Conservation (phyloP, 2,888 invertebrate genomes). For the Spialia ferax region DNA sequence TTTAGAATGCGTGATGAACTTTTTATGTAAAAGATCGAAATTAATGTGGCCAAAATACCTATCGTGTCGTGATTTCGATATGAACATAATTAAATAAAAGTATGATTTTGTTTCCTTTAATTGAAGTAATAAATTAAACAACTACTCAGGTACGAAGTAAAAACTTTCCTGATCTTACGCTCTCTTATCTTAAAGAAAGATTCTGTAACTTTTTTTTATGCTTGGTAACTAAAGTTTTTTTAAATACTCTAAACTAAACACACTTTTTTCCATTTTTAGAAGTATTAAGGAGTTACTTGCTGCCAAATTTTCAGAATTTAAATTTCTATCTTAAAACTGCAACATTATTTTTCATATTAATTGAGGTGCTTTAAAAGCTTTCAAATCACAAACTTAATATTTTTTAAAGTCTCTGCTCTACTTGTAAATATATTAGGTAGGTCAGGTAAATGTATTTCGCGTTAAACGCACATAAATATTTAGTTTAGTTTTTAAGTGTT, state of each 20-base stretch:
- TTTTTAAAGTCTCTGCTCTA: constrained; percentile 51
- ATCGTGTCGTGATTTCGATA: too few species aligned
- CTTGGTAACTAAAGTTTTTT: not conserved
- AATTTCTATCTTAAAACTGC: too few species aligned
- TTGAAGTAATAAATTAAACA: too few species aligned
- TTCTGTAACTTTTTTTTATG: too few species aligned
- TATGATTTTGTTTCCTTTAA: too few species aligned
- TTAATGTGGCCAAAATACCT: not conserved
- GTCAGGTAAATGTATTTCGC: constrained; percentile 54
- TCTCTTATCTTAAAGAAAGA: not conserved
- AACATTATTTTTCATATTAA: not conserved
- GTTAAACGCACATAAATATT: constrained; percentile 65
- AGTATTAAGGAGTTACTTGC: too few species aligned
- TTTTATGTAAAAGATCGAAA: not conserved
- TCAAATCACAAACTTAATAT: constrained; percentile 28
- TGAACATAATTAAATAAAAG: too few species aligned
- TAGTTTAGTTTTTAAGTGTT: constrained; percentile 59
- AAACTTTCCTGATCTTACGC: not conserved
- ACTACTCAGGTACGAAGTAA: too few species aligned
- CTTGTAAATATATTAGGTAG: constrained; percentile 63
- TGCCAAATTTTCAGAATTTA: too few species aligned
- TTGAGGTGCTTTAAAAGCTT: not conserved
- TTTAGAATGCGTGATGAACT: not conserved
- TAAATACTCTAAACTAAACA: not conserved
- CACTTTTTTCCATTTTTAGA: too few species aligned